Evolutionary conservation across 2,888 invertebrate species (phyloP).

Genomic region (Drosophila hamatofila): DNA sequence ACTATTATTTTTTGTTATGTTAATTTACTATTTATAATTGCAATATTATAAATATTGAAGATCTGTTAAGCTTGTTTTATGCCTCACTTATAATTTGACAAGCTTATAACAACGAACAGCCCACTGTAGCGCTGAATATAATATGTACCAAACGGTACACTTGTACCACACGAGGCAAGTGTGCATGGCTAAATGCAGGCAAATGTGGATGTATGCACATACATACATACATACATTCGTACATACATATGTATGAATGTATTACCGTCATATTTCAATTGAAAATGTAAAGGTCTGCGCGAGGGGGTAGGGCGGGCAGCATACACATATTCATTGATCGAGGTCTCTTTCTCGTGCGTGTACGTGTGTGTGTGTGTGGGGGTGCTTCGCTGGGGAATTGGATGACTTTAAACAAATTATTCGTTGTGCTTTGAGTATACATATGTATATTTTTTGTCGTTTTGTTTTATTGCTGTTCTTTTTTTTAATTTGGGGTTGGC

Average conservation of each 20-base stretch:
- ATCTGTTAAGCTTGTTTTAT: no score
- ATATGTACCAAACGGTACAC: conserved; percentile 8
- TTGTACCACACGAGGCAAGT: conserved; percentile 24
- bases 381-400: conserved; percentile 44
- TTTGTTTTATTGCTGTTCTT: conserved; percentile 6
- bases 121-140: not conserved
- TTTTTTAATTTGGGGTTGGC: conserved; percentile 15
- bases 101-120: no score
- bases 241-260: conserved; percentile 17
- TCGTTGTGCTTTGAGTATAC: conserved; percentile 46
- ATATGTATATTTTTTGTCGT: conserved; percentile 36
- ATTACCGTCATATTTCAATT: conserved; percentile 73
- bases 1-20: no score
- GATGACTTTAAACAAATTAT: conserved; percentile 72
- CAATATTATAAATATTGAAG: not conserved
- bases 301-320: conserved; percentile 1
- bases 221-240: conserved; percentile 5
- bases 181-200: conserved; percentile 12
- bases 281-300: conserved; percentile 69
- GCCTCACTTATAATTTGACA: not conserved
- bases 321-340: conserved; percentile 15
- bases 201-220: not conserved
- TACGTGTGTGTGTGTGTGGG: not conserved
- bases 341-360: not conserved
- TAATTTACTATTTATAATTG: no score